These are phyloP conservation scores for Chlamydotis undulata DNA, from an alignment of 2,113 vertebrate genomes.

Conservation along the genomic window DNA sequence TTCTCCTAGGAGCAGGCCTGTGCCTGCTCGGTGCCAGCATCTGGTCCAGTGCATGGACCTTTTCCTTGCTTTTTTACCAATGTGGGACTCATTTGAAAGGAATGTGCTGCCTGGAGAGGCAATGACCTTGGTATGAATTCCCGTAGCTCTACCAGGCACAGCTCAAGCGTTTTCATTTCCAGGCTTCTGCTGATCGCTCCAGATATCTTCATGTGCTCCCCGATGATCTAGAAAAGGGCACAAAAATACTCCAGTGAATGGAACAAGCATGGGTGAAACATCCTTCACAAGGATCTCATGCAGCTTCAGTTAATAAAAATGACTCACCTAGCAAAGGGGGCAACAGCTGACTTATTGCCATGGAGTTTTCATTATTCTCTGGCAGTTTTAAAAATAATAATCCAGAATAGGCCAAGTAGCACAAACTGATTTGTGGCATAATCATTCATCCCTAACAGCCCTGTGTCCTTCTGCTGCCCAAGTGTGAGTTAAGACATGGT, in stretches of 20 bases:
- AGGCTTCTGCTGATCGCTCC: constrained; percentile 64
- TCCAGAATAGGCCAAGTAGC: not conserved
- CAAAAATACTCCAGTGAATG: not conserved
- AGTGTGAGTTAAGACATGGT: accelerated
- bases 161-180: constrained; percentile 58
- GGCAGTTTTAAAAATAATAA: not conserved
- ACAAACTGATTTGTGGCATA: not conserved
- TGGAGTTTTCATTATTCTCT: not conserved
- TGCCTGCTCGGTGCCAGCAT: not conserved
- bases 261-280: not conserved
- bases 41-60: not conserved
- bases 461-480: not conserved
- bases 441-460: not conserved
- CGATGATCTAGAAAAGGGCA: constrained; percentile 67
- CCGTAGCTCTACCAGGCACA: constrained; percentile 60
- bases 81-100: not conserved
- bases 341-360: not conserved
- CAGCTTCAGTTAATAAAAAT: not conserved
- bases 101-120: not conserved
- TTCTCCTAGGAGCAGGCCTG: not conserved
- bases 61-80: not conserved
- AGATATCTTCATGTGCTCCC: constrained; percentile 57
- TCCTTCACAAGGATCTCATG: not conserved
- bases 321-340: not conserved
- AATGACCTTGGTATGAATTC: constrained; percentile 74